Evolutionary conservation across 1,140 invertebrate genomes (phyloP).

Genomic region (Eriocheir sinensis): DNA sequence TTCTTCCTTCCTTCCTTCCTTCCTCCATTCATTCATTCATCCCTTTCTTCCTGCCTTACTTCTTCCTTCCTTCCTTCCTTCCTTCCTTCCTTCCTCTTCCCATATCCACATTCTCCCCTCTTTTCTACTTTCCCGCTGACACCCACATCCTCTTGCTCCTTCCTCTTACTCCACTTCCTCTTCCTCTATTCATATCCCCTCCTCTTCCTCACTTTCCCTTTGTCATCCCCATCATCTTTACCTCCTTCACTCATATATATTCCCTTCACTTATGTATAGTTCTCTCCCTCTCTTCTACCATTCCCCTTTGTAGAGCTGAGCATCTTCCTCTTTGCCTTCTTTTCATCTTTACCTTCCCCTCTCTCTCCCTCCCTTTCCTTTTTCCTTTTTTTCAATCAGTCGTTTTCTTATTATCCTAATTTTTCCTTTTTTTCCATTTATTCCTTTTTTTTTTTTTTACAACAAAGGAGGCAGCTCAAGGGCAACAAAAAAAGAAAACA

Average conservation of each 20-base stretch:
- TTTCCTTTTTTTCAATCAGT: too few species aligned
- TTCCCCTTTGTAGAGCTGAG: too few species aligned
- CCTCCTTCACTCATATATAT: not conserved
- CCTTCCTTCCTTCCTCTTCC: not conserved
- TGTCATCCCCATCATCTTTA: not conserved
- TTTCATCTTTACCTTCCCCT: too few species aligned
- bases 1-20: not conserved
- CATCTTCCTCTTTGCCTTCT: too few species aligned
- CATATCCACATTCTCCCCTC: not conserved
- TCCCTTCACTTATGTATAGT: not conserved
- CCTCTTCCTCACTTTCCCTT: not conserved
- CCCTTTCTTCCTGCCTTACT: not conserved
- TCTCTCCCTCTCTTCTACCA: not conserved
- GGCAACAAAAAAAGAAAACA: too few species aligned
- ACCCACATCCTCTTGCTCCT: not conserved
- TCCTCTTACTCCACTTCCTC: not conserved
- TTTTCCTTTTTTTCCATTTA: too few species aligned
- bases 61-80: not conserved
- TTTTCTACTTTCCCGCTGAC: not conserved
- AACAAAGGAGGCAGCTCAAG: too few species aligned
- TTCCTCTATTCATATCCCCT: not conserved
- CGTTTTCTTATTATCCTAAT: too few species aligned
- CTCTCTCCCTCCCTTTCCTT: too few species aligned
- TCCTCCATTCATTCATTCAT: not conserved
- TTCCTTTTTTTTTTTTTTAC: too few species aligned